A percentile compares a stretch with the other conserved stretches of the same genome.
Conservation (phyloP, 2,797 vertebrate genomes). For the Clarias fuscus region DNA sequence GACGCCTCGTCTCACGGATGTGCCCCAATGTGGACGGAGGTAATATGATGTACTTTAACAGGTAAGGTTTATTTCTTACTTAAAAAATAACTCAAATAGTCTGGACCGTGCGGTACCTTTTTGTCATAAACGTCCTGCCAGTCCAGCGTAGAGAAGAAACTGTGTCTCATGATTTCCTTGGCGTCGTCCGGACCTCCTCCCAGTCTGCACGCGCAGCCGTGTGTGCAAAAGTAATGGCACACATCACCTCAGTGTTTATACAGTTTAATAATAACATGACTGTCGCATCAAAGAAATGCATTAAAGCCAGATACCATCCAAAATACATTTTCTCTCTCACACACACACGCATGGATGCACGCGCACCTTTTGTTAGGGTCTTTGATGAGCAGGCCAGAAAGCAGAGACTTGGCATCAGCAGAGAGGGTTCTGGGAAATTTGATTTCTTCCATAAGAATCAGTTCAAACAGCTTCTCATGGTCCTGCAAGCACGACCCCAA, state of each 20-base stretch:
- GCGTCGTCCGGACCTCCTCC: slow-evolving; percentile 93
- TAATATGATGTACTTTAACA: background rate
- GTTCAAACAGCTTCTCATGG: slow-evolving; percentile 95
- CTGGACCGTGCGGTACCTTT: slow-evolving; percentile 76
- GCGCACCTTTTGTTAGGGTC: slow-evolving; percentile 93
- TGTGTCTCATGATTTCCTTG: slow-evolving; percentile 98
- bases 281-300: background rate
- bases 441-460: slow-evolving; percentile 98
- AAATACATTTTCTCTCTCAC: background rate
- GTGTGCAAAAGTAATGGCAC: background rate
- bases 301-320: background rate
- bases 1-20: background rate
- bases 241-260: background rate
- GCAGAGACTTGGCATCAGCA: slow-evolving; percentile 93
- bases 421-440: slow-evolving; percentile 95
- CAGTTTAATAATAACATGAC: background rate
- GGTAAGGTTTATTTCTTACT: background rate
- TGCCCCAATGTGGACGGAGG: background rate
- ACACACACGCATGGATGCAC: background rate
- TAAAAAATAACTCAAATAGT: background rate
- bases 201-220: slow-evolving; percentile 62
- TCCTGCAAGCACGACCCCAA: slow-evolving; percentile 70
- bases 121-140: slow-evolving; percentile 98
- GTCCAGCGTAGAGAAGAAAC: slow-evolving; percentile 87
- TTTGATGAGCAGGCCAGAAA: slow-evolving; percentile 96